These are phyloP conservation scores for Erpobdella octoculata DNA, from an alignment of 2,888 invertebrate species.

Conservation along the genomic window DNA sequence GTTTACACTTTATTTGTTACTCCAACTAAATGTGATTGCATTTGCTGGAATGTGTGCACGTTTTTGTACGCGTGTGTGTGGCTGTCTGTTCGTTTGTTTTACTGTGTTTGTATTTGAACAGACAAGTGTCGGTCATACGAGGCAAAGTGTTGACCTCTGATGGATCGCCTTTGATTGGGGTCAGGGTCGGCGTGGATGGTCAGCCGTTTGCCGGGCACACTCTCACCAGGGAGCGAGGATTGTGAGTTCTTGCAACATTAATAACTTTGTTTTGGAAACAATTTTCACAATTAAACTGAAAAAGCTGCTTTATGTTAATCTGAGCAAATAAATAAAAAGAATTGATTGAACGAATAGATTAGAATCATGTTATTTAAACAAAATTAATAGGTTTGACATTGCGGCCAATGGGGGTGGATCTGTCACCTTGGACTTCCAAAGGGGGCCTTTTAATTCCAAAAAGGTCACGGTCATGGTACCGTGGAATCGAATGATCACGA, in stretches of 20 bases:
- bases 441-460: slow-evolving; percentile 71
- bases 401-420: slow-evolving; percentile 96
- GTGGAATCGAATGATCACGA: slow-evolving; percentile 85
- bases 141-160: slow-evolving; percentile 90
- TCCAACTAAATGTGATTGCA: too few species aligned
- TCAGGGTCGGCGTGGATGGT: slow-evolving; percentile 87
- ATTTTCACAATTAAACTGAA: too few species aligned
- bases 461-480: slow-evolving; percentile 61
- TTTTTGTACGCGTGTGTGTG: too few species aligned
- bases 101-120: too few species aligned
- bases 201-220: slow-evolving; percentile 90
- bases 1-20: too few species aligned
- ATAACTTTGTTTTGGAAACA: background rate
- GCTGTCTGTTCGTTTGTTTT: too few species aligned
- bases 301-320: background rate
- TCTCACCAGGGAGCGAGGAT: slow-evolving; percentile 51
- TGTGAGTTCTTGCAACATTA: slow-evolving; percentile 43
- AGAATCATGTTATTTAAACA: background rate
- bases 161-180: slow-evolving; percentile 90
- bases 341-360: too few species aligned
- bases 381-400: slow-evolving; percentile 80
- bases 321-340: too few species aligned
- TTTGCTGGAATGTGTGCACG: too few species aligned
- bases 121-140: slow-evolving; percentile 95
- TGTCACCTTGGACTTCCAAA: slow-evolving; percentile 87